phyloP scores from a whole-genome alignment of 37 sponge, comb jelly and placozoan genomes.

The Hexactinellida sp. region DNA sequence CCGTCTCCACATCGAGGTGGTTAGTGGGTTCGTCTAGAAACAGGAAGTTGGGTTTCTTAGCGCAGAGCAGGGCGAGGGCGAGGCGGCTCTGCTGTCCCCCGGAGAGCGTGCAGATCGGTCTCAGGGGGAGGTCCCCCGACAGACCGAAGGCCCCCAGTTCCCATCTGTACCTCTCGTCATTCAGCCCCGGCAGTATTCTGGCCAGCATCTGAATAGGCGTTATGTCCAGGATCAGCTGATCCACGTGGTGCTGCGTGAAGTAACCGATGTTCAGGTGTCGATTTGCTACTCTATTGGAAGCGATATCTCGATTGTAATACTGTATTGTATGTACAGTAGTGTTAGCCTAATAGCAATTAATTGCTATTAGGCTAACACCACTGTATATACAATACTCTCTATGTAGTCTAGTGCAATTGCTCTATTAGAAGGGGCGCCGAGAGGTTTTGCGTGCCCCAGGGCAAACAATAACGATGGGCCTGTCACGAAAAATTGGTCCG shows the following conservation, averaged over 20 bases:
- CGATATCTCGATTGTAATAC: too few species aligned
- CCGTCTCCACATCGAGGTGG: conserved; percentile 83
- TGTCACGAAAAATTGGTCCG: too few species aligned
- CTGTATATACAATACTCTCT: too few species aligned
- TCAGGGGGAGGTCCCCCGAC: conserved; percentile 67
- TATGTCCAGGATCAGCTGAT: conserved; percentile 64
- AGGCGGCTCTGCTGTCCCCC: conserved; percentile 79
- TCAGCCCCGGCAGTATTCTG: conserved; percentile 19
- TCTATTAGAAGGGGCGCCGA: too few species aligned
- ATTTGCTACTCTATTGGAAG: not conserved
- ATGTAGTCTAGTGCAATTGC: too few species aligned
- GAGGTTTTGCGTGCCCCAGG: too few species aligned
- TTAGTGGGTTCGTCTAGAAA: conserved; percentile 88
- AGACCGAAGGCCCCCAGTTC: conserved; percentile 65
- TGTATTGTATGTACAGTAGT: too few species aligned
- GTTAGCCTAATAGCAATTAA: too few species aligned
- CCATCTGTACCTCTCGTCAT: conserved; percentile 51
- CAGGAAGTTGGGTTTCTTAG: conserved; percentile 54
- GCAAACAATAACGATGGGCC: too few species aligned
- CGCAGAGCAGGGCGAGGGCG: conserved; percentile 52
- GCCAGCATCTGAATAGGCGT: conserved; percentile 55
- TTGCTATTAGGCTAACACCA: too few species aligned
- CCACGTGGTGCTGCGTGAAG: conserved; percentile 84
- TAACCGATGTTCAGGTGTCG: conserved; percentile 58
- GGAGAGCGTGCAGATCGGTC: conserved; percentile 60